Evolutionary conservation across 2,797 vertebrate species (phyloP), one percentile per base, ranked within the genome.

Genomic region (Myotis daubentonii): DNA sequence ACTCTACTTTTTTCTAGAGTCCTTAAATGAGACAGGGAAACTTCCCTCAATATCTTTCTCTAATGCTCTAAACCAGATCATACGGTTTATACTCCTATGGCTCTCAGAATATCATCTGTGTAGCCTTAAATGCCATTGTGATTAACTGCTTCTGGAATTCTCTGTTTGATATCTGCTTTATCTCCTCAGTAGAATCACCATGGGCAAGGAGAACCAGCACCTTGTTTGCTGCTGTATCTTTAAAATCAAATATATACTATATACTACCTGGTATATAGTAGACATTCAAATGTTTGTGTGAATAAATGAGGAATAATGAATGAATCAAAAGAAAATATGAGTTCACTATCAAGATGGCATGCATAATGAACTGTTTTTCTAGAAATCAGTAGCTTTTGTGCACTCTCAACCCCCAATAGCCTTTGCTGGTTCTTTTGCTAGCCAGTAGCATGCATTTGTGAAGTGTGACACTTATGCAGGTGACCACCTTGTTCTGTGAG

Each of bases 281-380:
- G 25, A 76, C 30, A 51, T 8, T 71, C 47, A 90, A 89, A 44
- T 60, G 23, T 25, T 87, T n/a, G 2, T 47, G 75, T 66, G 81
- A 88, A 70, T 57, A 82, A 85, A 80, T 96, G 70, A 96, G 87
- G 74, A 83, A 80, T 75, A 87, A 91, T 79, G 22, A 94, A 90
- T 84, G 17, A 93, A 88, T 81, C 8, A 72, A 95, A 30, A 60
- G 44, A 92, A 95, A 95, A 79, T 70, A 47, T 81, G 47, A 87
- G 51, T 66, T 87, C 38, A 57, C 41, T 71, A 68, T 80, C 51
- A 95, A 41, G 71, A 71, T 9, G 3, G 15, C 75, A 94, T 75
- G 15, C 25, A 91, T 8, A 65, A 66, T 79, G 4, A 95, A 70
- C 38, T 71, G 12, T 20, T 95, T 92, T 90, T 49, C 75, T 30